Conservation (phyloP, 30 jellyfish, hydroid and myxozoan species). For the Nemopilema nomurai region DNA sequence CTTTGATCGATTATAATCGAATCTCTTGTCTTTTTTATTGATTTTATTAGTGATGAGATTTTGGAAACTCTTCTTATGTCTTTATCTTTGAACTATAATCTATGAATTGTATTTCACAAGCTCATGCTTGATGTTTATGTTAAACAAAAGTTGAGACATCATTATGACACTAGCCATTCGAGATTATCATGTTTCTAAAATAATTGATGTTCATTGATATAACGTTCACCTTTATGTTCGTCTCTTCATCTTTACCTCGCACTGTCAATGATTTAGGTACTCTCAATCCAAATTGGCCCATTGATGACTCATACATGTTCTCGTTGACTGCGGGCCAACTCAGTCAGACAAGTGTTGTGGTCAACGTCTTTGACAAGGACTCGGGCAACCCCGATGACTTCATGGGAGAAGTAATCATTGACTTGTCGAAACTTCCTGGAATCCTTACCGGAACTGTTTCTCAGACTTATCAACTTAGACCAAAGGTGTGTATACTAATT, state of each 20-base stretch:
- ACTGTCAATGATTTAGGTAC: slow-evolving; percentile 59
- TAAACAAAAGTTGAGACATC: no score
- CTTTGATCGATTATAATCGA: slow-evolving; percentile 6
- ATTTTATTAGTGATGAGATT: no score
- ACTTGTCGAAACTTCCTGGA: slow-evolving; percentile 64
- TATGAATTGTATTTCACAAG: not conserved
- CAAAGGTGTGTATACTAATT: slow-evolving; percentile 53
- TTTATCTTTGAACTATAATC: no score
- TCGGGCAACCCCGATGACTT: slow-evolving; percentile 73
- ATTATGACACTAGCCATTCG: no score
- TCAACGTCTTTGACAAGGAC: slow-evolving; percentile 70
- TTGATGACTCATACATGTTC: slow-evolving; percentile 61
- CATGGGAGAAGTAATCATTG: slow-evolving; percentile 92
- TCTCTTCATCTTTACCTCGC: no score
- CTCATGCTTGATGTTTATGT: not conserved
- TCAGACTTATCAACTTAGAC: slow-evolving; percentile 54
- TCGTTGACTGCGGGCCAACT: slow-evolving; percentile 69
- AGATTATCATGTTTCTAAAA: no score
- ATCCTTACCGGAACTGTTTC: slow-evolving; percentile 58
- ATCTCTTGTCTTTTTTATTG: no score
- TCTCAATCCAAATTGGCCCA: slow-evolving; percentile 83
- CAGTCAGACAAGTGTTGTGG: slow-evolving; percentile 52
- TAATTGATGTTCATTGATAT: no score
- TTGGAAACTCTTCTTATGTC: no score
- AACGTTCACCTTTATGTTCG: no score